A percentile compares a stretch with the other conserved stretches of the same genome.
phyloP scores from a whole-genome alignment of 1,140 invertebrate genomes.

The Hyles euphorbiae region DNA sequence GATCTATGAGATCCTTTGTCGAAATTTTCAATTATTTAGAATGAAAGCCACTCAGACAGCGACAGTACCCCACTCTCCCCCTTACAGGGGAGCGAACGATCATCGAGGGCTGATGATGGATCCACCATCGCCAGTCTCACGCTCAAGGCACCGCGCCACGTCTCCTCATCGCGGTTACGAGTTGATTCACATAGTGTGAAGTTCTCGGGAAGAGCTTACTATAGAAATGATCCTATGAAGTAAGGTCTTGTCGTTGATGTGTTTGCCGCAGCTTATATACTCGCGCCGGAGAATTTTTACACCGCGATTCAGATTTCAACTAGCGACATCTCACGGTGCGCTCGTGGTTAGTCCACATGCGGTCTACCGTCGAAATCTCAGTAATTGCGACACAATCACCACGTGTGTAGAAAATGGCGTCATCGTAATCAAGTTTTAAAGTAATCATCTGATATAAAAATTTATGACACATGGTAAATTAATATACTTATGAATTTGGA shows the following conservation, averaged over 20 bases:
- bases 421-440: no score
- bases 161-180: slow-evolving; percentile 29
- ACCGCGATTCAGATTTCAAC: slow-evolving; percentile 16
- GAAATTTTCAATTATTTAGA: no score
- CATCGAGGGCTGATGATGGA: slow-evolving; percentile 33
- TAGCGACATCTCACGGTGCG: slow-evolving; percentile 19
- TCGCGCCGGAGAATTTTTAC: slow-evolving; percentile 18
- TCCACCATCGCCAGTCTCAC: slow-evolving; percentile 29
- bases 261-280: neutral
- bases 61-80: slow-evolving; percentile 20
- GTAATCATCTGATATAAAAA: no score
- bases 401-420: no score
- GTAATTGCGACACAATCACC: no score
- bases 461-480: no score
- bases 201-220: slow-evolving; percentile 30
- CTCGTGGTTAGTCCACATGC: no score
- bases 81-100: slow-evolving; percentile 26
- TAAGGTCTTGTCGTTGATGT: slow-evolving; percentile 26
- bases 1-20: no score
- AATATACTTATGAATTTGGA: no score
- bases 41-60: slow-evolving; percentile 34
- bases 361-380: no score
- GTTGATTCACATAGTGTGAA: slow-evolving; percentile 27
- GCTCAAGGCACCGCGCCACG: slow-evolving; percentile 32
- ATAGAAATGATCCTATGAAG: slow-evolving; percentile 42